phyloP scores from a whole-genome alignment of 2,797 vertebrate species.

The Protonibea diacanthus region DNA sequence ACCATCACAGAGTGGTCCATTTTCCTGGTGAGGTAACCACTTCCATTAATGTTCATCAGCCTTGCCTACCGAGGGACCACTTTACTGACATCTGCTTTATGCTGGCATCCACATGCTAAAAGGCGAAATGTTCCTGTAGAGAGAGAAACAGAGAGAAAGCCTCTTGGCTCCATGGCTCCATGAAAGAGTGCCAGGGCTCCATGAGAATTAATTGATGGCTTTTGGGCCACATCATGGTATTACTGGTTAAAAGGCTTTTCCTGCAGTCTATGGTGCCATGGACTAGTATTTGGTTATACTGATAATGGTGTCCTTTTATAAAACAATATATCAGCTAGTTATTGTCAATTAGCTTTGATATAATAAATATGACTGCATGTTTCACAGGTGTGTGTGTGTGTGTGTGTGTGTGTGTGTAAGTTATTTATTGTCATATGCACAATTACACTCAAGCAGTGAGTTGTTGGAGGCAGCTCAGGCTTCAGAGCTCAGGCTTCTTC shows the following conservation, averaged over 20 bases:
- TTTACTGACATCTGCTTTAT: constrained; percentile 84
- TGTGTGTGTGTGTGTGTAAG: too few relatives aligned
- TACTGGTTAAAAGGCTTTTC: constrained; percentile 70
- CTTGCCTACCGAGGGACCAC: constrained; percentile 79
- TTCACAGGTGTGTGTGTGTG: neutral
- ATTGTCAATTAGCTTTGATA: neutral
- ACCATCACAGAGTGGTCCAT: constrained; percentile 71
- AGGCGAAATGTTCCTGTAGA: constrained; percentile 73
- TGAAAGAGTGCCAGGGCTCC: constrained; percentile 57
- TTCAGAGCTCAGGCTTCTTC: too few relatives aligned
- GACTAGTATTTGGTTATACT: neutral
- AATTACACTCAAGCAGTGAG: too few relatives aligned
- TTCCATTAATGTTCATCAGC: constrained; percentile 87
- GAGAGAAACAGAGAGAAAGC: constrained; percentile 40
- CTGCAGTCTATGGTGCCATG: constrained; percentile 41
- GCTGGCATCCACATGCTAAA: constrained; percentile 71
- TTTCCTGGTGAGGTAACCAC: constrained; percentile 85
- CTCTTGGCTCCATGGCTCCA: constrained; percentile 52
- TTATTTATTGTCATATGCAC: too few relatives aligned
- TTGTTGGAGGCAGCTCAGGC: too few relatives aligned
- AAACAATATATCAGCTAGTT: neutral
- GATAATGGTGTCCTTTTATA: neutral
- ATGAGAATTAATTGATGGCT: constrained; percentile 79
- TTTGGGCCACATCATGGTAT: constrained; percentile 66
- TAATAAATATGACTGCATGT: neutral